Percentiles rank a stretch among this genome's conserved stretches.
Conservation (phyloP, 2,797 vertebrate genomes). For the Pangasius mekongensis region DNA sequence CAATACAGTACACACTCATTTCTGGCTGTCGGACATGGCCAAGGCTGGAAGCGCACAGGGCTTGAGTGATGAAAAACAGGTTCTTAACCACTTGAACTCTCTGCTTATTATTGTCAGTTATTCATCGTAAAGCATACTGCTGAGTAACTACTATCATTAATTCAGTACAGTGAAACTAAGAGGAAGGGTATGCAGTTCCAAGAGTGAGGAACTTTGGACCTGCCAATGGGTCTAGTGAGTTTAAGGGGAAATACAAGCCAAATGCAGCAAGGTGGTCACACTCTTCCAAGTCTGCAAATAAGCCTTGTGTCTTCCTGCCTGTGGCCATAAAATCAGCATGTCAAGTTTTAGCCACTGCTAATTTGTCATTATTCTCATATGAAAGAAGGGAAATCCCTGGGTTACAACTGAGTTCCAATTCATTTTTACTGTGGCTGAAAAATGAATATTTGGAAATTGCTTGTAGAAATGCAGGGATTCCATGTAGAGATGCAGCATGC, state of each 20-base stretch:
- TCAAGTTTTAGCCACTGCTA: slow-evolving; percentile 12
- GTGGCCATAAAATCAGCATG: slow-evolving; percentile 8
- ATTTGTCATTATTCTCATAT: slow-evolving; percentile 63
- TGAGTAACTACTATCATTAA: neutral
- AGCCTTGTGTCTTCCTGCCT: slow-evolving; percentile 18
- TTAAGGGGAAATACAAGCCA: neutral
- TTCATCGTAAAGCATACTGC: neutral
- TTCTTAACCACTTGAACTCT: neutral
- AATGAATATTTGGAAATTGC: slow-evolving; percentile 58
- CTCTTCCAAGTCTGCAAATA: neutral
- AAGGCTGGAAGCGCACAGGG: neutral
- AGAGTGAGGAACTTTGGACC: neutral
- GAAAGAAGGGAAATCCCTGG: slow-evolving; percentile 43
- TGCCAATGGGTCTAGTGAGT: neutral
- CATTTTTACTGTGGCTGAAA: slow-evolving; percentile 58
- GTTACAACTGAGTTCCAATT: slow-evolving; percentile 47
- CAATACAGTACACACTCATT: neutral
- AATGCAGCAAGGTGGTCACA: neutral
- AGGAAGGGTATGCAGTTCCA: neutral
- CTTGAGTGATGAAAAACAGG: neutral
- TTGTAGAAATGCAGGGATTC: slow-evolving; percentile 49
- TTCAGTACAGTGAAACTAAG: neutral
- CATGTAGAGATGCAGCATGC: slow-evolving; percentile 56
- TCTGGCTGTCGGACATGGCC: slow-evolving; percentile 5
- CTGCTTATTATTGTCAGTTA: no score